Conservation (phyloP, 2,888 invertebrate genomes). For the Xanthia togata region DNA sequence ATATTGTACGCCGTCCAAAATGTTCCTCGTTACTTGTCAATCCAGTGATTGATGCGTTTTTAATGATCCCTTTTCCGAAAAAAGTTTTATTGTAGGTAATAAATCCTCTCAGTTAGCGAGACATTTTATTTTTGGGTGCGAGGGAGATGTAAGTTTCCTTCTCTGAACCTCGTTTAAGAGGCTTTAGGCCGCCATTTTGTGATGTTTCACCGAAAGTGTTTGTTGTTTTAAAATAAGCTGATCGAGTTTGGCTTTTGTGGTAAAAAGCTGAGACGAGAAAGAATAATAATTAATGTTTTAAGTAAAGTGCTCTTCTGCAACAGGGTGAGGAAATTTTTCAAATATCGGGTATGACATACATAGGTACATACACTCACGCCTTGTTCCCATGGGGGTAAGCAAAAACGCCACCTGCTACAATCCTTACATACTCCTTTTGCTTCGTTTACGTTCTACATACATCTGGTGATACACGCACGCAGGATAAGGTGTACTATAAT, state of each 20-base stretch:
- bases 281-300: neutral
- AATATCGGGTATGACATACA: constrained; percentile 12
- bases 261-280: constrained; percentile 1
- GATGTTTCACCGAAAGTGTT: neutral
- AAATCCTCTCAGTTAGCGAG: constrained; percentile 37
- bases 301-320: constrained; percentile 4
- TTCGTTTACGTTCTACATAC: neutral
- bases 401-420: neutral
- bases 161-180: constrained; percentile 16
- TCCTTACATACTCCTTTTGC: neutral
- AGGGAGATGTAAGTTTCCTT: constrained; percentile 18
- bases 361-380: neutral
- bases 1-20: constrained; percentile 41
- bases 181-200: constrained; percentile 25
- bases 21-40: constrained; percentile 59
- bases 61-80: constrained; percentile 66
- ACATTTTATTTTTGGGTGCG: constrained; percentile 40
- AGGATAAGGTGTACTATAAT: no score
- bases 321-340: neutral
- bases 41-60: constrained; percentile 72
- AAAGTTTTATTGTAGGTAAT: constrained; percentile 56
- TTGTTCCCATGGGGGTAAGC: neutral
- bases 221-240: constrained; percentile 22
- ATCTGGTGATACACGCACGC: no score
- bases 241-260: neutral